These are phyloP conservation scores for Onychostoma macrolepis DNA, from an alignment of 2,113 vertebrate genomes.

Conservation along the genomic window DNA sequence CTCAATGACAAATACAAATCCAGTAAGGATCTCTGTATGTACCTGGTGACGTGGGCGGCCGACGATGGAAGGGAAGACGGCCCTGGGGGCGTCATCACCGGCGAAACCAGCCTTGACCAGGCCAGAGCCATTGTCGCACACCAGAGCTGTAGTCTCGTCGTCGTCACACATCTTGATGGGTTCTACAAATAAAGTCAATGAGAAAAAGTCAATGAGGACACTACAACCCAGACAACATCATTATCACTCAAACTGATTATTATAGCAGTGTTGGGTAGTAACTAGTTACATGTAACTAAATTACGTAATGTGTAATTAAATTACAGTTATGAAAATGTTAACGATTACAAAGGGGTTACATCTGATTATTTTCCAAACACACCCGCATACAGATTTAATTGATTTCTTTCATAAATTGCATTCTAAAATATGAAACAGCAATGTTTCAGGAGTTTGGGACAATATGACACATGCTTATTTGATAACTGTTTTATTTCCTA, in stretches of 20 bases:
- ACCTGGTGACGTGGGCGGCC: constrained; percentile 96
- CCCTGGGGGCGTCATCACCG: constrained; percentile 92
- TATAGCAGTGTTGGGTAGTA: too few relatives aligned
- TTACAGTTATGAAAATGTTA: too few relatives aligned
- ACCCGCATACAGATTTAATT: too few relatives aligned
- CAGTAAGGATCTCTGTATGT: constrained; percentile 4
- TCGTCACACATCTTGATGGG: constrained; percentile 89
- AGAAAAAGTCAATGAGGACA: not conserved
- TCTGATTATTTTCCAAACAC: too few relatives aligned
- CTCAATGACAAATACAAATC: not conserved
- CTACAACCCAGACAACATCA: not conserved
- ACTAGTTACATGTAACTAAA: too few relatives aligned
- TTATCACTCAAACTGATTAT: not conserved
- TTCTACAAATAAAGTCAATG: constrained; percentile 57
- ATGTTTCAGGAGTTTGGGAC: too few relatives aligned
- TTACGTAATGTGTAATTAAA: too few relatives aligned
- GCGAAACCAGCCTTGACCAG: constrained; percentile 96
- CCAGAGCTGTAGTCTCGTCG: constrained; percentile 93
- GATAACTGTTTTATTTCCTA: too few relatives aligned
- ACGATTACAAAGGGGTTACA: too few relatives aligned
- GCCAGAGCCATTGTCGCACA: constrained; percentile 95
- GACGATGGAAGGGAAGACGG: constrained; percentile 95
- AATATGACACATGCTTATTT: too few relatives aligned
- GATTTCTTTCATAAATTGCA: too few relatives aligned
- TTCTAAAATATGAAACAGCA: too few relatives aligned